Base-by-base conservation (phyloP, 2,888 invertebrate genomes). In the Acanthopleura granulata region DNA sequence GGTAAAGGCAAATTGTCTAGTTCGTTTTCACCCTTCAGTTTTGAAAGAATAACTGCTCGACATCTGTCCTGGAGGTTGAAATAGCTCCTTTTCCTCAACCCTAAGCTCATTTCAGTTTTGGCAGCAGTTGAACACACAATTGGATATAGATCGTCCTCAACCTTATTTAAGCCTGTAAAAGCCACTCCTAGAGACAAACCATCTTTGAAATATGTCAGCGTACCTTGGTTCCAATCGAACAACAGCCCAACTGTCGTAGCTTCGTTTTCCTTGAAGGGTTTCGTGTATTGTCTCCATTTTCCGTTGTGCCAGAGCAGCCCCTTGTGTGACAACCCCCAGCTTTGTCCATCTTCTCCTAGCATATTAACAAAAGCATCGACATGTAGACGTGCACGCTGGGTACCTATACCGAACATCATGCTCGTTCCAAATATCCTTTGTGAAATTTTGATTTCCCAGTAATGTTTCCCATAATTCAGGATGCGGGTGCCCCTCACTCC, bases 311-410 rank as follows among this genome's bases (percentile, higher is more conserved):
- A 94, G 0, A 94, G 86, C 12, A 93, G 85, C 9, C 95, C 95
- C 88, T 94, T 94, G 86, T 95, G 94, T 0, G 94, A 94, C 27
- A 95, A 88, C 0, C 94, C 94, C 94, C 94, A 95, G 72, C 94
- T 93, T 25, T 90, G 91, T 71, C 92, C 92, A 86, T 94, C 93
- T 88, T 94, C 94, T n/a, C 95, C 95, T 49, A 95, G 89, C 83
- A 95, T 91, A 87, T 94, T 94, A 49, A 93, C 93, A 87, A 94
- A 95, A 18, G 93, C 92, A 85, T 94, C 93, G 0, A 93, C 93
- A 86, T 94, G 94, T 0, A 94, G 90, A 9, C 93, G 90, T 1
- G 93, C 92, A 62, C 78, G 86, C 73, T 89, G 89, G 4, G 93
- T 93, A 62, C 93, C 94, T 71, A 94, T 91, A 22, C 94, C 95